phyloP scores from a whole-genome alignment of 1,140 invertebrate genomes.

The Mizuhopecten yessoensis region DNA sequence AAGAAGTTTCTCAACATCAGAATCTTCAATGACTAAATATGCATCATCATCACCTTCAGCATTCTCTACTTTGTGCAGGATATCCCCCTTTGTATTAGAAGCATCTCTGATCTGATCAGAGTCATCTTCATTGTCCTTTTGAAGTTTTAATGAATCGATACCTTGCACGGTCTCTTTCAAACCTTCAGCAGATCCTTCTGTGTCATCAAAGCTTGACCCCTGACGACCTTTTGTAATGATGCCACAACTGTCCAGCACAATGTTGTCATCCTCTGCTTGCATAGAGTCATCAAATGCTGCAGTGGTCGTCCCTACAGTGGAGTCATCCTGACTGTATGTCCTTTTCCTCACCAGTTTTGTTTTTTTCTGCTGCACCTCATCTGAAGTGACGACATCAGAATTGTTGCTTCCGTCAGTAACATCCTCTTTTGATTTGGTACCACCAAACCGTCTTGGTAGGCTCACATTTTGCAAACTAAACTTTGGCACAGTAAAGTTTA shows the following conservation, averaged over 20 bases:
- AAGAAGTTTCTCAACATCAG: slow-evolving; percentile 15
- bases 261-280: slow-evolving; percentile 58
- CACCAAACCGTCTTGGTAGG: background rate
- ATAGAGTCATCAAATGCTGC: slow-evolving; percentile 14
- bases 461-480: slow-evolving; percentile 36
- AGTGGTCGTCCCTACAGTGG: slow-evolving; percentile 23
- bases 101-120: background rate
- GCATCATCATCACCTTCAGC: slow-evolving; percentile 37
- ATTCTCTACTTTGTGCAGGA: background rate
- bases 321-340: background rate
- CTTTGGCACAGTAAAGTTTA: slow-evolving; percentile 44
- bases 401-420: background rate
- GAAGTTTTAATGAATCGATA: background rate
- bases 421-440: slow-evolving; percentile 44
- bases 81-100: background rate
- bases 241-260: slow-evolving; percentile 71
- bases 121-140: background rate
- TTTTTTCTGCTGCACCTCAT: slow-evolving; percentile 42
- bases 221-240: slow-evolving; percentile 65
- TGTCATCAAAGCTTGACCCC: background rate
- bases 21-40: slow-evolving; percentile 5
- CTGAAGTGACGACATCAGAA: slow-evolving; percentile 40
- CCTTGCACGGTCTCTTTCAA: background rate
- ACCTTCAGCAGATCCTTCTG: background rate
- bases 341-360: slow-evolving; percentile 21